phyloP scores from a whole-genome alignment of 2,113 vertebrate species.

The Pagrus major region DNA sequence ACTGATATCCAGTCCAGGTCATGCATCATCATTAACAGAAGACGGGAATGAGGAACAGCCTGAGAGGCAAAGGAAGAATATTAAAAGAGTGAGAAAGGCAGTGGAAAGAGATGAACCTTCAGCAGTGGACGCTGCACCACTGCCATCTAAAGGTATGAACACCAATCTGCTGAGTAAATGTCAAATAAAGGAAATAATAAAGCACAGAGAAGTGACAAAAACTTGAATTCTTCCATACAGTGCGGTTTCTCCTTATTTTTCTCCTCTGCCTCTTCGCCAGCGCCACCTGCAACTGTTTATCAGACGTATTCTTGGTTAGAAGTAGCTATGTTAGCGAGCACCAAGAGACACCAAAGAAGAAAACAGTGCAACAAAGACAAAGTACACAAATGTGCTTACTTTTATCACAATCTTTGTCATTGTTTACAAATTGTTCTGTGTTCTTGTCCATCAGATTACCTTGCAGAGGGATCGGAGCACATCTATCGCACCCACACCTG shows the following conservation, averaged over 20 bases:
- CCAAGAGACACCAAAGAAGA: background rate
- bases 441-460: constrained; percentile 75
- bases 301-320: too few species aligned
- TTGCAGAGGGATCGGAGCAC: constrained; percentile 85
- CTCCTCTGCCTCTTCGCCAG: too few species aligned
- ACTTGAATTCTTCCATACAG: too few species aligned
- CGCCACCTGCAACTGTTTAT: too few species aligned
- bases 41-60: background rate
- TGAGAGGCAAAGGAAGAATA: background rate
- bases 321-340: too few species aligned
- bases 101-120: constrained; percentile 9
- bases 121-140: background rate
- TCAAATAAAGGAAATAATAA: background rate
- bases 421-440: background rate
- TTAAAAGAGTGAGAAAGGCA: constrained; percentile 23
- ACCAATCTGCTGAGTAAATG: background rate
- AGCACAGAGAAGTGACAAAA: background rate
- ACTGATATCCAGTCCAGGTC: constrained; percentile 22
- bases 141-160: constrained; percentile 70
- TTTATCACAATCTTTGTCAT: background rate
- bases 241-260: too few species aligned
- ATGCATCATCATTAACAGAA: constrained; percentile 1
- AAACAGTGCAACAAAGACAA: background rate
- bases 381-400: background rate
- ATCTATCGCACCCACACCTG: constrained; percentile 95